phyloP scores from a whole-genome alignment of 2,113 vertebrate species.

The Thomomys bottae region DNA sequence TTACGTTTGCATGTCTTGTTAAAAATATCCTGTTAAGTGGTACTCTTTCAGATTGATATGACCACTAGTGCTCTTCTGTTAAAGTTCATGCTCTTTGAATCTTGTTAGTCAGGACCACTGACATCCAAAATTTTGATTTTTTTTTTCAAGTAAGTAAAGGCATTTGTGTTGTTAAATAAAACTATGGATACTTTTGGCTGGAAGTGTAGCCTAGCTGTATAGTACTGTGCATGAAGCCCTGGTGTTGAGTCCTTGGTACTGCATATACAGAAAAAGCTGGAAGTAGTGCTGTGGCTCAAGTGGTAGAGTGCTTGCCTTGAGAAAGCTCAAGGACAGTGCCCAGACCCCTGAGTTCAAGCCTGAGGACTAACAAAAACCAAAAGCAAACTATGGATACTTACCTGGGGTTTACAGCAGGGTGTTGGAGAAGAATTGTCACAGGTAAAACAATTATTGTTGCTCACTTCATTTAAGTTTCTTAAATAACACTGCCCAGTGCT shows the following conservation, averaged over 20 bases:
- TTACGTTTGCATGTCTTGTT: background rate
- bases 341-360: too few species aligned
- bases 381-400: background rate
- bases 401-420: too few species aligned
- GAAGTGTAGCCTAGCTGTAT: too few species aligned
- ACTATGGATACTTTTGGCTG: background rate
- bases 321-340: too few species aligned
- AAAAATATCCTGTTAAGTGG: background rate
- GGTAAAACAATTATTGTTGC: background rate
- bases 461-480: background rate
- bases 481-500: background rate
- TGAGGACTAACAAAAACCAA: too few species aligned
- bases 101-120: background rate
- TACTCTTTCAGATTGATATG: constrained; percentile 4
- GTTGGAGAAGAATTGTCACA: too few species aligned
- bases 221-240: too few species aligned
- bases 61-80: background rate
- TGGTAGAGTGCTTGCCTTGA: too few species aligned
- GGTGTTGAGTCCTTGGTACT: too few species aligned
- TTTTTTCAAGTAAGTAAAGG: background rate
- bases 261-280: too few species aligned
- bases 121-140: background rate
- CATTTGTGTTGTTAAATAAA: background rate
- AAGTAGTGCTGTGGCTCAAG: too few species aligned
- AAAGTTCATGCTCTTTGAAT: background rate